These are phyloP conservation scores for Porites divaricata DNA, from an alignment of 92 coral and sea anemone species.

Conservation along the genomic window DNA sequence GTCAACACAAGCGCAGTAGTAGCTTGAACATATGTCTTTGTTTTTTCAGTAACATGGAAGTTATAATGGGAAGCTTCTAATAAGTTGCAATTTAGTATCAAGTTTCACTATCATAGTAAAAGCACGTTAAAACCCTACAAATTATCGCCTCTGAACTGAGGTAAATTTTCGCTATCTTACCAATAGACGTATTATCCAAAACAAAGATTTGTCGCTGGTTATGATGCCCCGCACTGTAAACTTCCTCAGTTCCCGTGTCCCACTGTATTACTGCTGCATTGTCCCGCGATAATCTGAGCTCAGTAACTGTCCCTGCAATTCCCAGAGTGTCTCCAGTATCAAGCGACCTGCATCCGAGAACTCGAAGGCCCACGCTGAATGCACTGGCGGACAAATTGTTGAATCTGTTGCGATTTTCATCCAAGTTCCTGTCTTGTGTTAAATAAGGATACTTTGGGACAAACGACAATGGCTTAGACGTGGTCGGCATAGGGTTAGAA, in stretches of 20 bases:
- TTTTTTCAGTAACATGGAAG: too few species aligned
- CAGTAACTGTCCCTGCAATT: conserved; percentile 47
- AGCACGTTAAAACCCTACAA: not conserved
- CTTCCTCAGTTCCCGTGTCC: conserved; percentile 41
- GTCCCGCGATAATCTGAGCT: conserved; percentile 12
- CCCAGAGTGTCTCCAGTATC: conserved; percentile 37
- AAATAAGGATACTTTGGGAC: not conserved
- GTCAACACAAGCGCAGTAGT: too few species aligned
- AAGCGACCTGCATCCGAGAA: conserved; percentile 32
- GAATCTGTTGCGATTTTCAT: not conserved
- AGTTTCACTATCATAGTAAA: too few species aligned
- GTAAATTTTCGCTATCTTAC: conserved; percentile 9
- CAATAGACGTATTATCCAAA: conserved; percentile 34
- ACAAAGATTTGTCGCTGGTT: conserved; percentile 27
- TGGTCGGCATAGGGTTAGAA: not conserved
- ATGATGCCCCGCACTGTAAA: conserved; percentile 29
- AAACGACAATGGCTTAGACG: not conserved
- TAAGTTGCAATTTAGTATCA: too few species aligned
- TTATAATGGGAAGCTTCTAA: too few species aligned
- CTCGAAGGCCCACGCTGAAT: conserved; percentile 44
- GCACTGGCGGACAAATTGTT: not conserved
- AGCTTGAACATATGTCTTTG: too few species aligned
- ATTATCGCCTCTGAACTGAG: not conserved
- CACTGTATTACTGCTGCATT: conserved; percentile 42
- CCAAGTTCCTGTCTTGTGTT: not conserved